These are phyloP conservation scores for Lates calcarifer DNA, from an alignment of 2,113 vertebrate genomes.

Conservation along the genomic window DNA sequence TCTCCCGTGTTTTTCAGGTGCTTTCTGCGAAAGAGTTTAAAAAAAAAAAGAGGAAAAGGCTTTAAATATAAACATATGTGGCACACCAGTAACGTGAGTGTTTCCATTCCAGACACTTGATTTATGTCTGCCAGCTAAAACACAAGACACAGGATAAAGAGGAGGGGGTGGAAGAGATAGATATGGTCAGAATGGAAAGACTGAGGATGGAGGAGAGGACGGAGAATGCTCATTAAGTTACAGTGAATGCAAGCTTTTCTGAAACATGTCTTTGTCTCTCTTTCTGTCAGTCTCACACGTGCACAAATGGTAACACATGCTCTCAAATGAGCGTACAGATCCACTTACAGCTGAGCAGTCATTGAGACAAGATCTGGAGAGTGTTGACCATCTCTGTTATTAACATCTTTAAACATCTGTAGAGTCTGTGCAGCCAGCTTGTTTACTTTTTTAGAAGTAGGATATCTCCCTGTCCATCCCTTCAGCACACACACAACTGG, in stretches of 20 bases:
- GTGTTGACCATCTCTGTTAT: conserved; percentile 22
- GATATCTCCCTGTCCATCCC: conserved; percentile 1
- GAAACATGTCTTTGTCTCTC: neutral
- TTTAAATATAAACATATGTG: conserved; percentile 80
- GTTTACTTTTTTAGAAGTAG: conserved; percentile 52
- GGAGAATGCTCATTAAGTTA: conserved; percentile 10
- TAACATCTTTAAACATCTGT: conserved; percentile 49
- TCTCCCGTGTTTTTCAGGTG: conserved; percentile 68
- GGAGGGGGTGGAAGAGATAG: conserved; percentile 36
- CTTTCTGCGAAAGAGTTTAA: conserved; percentile 27
- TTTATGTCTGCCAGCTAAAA: conserved; percentile 75
- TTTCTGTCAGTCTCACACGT: conserved; percentile 2
- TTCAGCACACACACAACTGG: conserved; percentile 18
- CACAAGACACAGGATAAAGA: conserved; percentile 60
- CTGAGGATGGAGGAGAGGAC: conserved; percentile 45
- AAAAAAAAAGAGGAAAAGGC: conserved; percentile 53
- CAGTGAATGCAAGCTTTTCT: neutral
- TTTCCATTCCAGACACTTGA: conserved; percentile 77
- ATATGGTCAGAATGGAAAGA: conserved; percentile 66
- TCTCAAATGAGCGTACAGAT: conserved; percentile 14
- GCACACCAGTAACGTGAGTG: conserved; percentile 70
- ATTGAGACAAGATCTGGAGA: conserved; percentile 43
- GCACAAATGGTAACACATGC: conserved; percentile 18
- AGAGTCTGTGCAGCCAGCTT: conserved; percentile 24
- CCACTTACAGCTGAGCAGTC: conserved; percentile 39